Evolutionary conservation across 2,113 vertebrate species (phyloP), one percentile per base, ranked within the genome.

Genomic region (Peromyscus leucopus): DNA sequence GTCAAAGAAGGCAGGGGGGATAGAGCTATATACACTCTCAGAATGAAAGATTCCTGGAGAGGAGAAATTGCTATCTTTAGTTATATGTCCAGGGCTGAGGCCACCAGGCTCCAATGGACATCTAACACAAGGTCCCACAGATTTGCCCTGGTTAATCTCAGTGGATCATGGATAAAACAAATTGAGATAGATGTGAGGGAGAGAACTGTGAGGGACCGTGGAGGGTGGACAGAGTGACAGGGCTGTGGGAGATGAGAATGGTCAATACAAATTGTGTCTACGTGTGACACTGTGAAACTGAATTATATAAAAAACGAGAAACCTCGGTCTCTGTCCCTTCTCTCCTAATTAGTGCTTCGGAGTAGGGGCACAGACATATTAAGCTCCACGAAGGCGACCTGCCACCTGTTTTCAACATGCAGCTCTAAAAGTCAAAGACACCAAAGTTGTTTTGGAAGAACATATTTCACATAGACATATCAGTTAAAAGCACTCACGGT

Each of bases 401-500:
- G 74, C 75, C 39, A 7, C 91, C 65, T n/a, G n/a, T 24, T 89
- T 82, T 57, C 84, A 51, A 13, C 82, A 48, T 16, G 86, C 46
- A 87, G 69, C 46, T 57, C 28, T 89, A 61, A 94, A 59, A 42
- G 51, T 59, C 39, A 89, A 83, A 63, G 33, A 79, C 63, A 80
- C 4, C 31, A 0, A 1, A 48, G 42, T 24, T 55, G 42, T 76
- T 76, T 26, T 55, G 42, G 57, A 80, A 86, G 22, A 24, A 10
- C 46, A 42, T 16, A 42, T 46, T 94, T 94, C 59, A 69, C n/a
- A 63, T 2, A 89, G 93, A 94, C 7, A 22, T 0, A 2, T 2
- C 91, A 83, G 76, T 15, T 86, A 5, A 93, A 97, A 96, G 88
- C 93, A 97, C 99, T 99, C 95, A 99, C 99, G 99, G 36, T 99